Evolutionary conservation across 2,113 vertebrate species (phyloP).

Genomic region (Lasiurus cinereus): DNA sequence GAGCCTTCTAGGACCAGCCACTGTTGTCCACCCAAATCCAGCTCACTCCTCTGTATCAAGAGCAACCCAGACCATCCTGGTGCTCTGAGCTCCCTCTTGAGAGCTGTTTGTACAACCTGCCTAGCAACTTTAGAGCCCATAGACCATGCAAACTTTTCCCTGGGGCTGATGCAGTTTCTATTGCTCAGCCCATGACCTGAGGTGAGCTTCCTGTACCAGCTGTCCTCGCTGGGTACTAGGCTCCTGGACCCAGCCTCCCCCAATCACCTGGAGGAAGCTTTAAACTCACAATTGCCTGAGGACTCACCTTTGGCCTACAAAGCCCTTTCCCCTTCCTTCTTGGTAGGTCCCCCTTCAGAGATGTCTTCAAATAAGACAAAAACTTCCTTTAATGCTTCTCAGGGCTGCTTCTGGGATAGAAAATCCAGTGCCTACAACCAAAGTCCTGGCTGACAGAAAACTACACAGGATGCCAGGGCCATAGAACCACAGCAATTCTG

Average conservation of each 20-base stretch:
- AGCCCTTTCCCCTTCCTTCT: background rate
- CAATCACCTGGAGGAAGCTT: background rate
- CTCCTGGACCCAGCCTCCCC: background rate
- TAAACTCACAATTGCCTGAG: background rate
- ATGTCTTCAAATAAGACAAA: background rate
- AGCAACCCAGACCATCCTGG: background rate
- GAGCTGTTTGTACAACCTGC: background rate
- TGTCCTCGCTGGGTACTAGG: background rate
- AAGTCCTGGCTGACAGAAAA: background rate
- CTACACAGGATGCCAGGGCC: background rate
- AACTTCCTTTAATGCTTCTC: background rate
- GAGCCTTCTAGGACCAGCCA: background rate
- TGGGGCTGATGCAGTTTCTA: background rate
- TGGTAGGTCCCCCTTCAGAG: background rate
- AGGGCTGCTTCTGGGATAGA: background rate
- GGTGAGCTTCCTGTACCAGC: background rate
- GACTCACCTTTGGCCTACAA: background rate
- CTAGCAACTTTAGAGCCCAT: background rate
- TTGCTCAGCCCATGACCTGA: background rate
- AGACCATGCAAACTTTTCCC: background rate
- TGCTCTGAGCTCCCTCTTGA: background rate
- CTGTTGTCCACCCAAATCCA: background rate
- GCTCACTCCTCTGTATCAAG: background rate
- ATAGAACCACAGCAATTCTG: background rate
- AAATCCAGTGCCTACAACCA: background rate